Evolutionary conservation across 2,797 vertebrate genomes (phyloP).

Genomic region (Chloroceryle inda): DNA sequence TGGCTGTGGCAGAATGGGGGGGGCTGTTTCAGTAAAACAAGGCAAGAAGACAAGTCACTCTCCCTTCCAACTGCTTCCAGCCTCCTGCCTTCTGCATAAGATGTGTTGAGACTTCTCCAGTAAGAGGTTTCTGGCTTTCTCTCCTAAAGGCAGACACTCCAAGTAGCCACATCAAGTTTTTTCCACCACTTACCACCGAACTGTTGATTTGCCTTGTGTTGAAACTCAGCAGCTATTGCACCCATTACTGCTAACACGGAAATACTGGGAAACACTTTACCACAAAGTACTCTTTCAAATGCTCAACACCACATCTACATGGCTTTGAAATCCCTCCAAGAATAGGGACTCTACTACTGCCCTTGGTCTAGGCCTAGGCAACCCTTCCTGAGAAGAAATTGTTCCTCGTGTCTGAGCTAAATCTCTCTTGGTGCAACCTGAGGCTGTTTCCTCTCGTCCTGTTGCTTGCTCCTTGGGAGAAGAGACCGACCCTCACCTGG

Average conservation of each 20-base stretch:
- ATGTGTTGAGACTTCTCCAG: background rate
- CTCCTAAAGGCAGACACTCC: background rate
- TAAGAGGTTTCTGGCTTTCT: background rate
- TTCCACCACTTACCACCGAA: background rate
- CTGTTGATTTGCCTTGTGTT: background rate
- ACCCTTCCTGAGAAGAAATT: no score
- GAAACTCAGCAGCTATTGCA: background rate
- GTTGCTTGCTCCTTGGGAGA: background rate
- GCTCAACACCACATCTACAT: background rate
- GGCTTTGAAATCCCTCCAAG: background rate
- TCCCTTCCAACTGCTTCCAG: background rate
- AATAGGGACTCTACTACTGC: background rate
- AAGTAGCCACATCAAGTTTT: background rate
- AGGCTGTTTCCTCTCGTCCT: background rate
- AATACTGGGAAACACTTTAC: background rate
- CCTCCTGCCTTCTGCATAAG: background rate
- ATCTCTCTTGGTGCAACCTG: background rate
- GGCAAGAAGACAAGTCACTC: background rate
- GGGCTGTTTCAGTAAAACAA: background rate
- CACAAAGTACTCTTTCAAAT: background rate
- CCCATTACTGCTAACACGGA: background rate
- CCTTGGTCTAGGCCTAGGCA: background rate
- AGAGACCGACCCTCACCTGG: background rate
- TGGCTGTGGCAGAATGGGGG: fast-evolving
- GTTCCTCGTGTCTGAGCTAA: background rate